Evolutionary conservation across 2,888 invertebrate genomes (phyloP).

Genomic region (Drosophila mettleri): DNA sequence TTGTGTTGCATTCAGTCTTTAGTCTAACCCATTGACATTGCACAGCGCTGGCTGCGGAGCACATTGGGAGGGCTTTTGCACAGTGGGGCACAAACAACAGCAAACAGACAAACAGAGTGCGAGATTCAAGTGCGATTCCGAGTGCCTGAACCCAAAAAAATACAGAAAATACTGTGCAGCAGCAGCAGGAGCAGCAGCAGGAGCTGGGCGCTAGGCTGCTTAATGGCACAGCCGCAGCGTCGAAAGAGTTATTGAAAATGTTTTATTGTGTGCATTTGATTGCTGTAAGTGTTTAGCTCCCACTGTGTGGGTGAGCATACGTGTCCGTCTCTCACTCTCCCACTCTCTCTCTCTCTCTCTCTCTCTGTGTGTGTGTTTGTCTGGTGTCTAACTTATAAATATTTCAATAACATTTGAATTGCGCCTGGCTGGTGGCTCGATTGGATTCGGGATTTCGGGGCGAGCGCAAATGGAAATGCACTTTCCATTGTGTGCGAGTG

Average conservation of each 20-base stretch:
- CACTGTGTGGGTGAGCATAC: conserved; percentile 20
- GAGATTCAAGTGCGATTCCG: conserved; percentile 52
- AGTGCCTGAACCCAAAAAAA: conserved; percentile 45
- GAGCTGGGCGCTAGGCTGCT: conserved; percentile 38
- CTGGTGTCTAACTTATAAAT: conserved; percentile 79
- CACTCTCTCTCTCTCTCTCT: no score
- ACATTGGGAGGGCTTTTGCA: conserved; percentile 70
- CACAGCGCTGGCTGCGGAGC: no score
- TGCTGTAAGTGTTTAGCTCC: conserved; percentile 75
- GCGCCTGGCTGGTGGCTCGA: conserved; percentile 52
- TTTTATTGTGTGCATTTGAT: conserved; percentile 81
- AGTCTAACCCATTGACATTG: conserved; percentile 41
- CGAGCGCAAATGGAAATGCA: conserved; percentile 71
- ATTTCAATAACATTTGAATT: conserved; percentile 80
- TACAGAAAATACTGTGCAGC: conserved; percentile 10
- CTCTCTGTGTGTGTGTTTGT: conserved; percentile 26
- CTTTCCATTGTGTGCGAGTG: conserved; percentile 77
- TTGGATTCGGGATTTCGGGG: conserved; percentile 29
- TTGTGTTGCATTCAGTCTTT: conserved; percentile 1
- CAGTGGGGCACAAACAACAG: conserved; percentile 70
- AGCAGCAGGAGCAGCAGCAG: neutral
- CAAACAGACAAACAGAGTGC: conserved; percentile 38
- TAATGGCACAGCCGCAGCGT: conserved; percentile 66
- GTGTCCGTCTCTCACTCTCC: conserved; percentile 13
- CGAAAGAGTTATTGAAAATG: conserved; percentile 81